Evolutionary conservation across 2,797 vertebrate genomes (phyloP), one percentile per base, ranked within the genome.

Genomic region (Tokudaia tokunoshimensis): DNA sequence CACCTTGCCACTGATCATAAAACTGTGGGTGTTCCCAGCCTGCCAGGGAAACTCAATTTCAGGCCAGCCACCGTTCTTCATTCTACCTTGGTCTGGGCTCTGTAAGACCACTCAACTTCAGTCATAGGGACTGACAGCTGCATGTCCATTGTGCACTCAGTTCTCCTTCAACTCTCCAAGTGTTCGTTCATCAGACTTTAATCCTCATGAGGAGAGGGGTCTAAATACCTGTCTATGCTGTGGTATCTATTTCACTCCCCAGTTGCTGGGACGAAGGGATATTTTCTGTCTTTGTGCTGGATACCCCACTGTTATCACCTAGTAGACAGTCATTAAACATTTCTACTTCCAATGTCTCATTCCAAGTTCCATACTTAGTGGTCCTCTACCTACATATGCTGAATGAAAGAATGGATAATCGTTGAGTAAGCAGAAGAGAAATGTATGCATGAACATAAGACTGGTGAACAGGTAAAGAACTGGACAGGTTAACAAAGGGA

Each of bases 161-260:
- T 65, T 82, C 75, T 93, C 57, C 78, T 74, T 44, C 76, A 87
- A 26, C 61, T 92, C 72, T 47, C 19, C 72, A 84, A 90, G 65
- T 44, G 6, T 3, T 52, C 4, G 55, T 26, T 57, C 55, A 50
- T 22, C 13, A 20, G 86, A 59, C 24, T 65, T 83, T 47, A 41
- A 59, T 80, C 13, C 44, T 50, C 34, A 15, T 0, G 2, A 80
- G 50, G 78, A 34, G 29, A 86, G 4, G 4, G 17, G 59, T n/a
- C 34, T 59, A 1, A 29, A 57, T 2, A 31, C 20, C 26, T 75
- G 74, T 12, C 83, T 84, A 29, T 12, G 10, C 19, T 37, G 17
- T 22, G 79, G 61, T n/a, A 47, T 13, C 6, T 41, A 11, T 34
- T 63, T 94, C 34, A 92, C 61, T 76, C 31, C 37, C n/a, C 6